Conservation (phyloP, 2,797 vertebrate species). For the Fringilla coelebs region DNA sequence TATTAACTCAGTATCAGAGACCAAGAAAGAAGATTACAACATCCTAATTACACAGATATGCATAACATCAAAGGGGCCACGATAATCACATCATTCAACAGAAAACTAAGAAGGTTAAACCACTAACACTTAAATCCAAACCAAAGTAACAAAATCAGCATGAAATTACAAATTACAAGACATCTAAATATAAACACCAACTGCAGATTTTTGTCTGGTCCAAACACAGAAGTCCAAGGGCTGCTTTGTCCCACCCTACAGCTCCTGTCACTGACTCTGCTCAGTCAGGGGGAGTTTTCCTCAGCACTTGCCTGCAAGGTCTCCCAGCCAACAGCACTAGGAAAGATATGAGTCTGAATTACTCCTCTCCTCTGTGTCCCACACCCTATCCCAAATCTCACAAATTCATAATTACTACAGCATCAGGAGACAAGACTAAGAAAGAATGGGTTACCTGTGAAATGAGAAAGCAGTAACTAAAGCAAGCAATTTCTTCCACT, state of each 20-base stretch:
- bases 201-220: not conserved
- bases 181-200: not conserved
- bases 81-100: not conserved
- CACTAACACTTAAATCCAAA: not conserved
- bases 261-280: not conserved
- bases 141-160: not conserved
- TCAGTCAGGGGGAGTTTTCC: not conserved
- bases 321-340: not conserved
- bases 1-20: not conserved
- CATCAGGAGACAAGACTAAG: not conserved
- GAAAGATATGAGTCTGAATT: not conserved
- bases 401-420: not conserved
- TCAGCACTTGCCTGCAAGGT: not conserved
- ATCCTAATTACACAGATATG: not conserved
- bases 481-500: not conserved
- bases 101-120: not conserved
- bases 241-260: not conserved
- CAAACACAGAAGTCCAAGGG: not conserved
- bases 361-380: not conserved
- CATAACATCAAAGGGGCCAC: not conserved
- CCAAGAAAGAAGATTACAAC: not conserved
- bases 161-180: not conserved
- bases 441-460: not conserved
- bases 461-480: not conserved
- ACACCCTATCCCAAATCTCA: not conserved